Base-by-base conservation (phyloP, 2,797 vertebrate species). In the Sarcophilus harrisii region DNA sequence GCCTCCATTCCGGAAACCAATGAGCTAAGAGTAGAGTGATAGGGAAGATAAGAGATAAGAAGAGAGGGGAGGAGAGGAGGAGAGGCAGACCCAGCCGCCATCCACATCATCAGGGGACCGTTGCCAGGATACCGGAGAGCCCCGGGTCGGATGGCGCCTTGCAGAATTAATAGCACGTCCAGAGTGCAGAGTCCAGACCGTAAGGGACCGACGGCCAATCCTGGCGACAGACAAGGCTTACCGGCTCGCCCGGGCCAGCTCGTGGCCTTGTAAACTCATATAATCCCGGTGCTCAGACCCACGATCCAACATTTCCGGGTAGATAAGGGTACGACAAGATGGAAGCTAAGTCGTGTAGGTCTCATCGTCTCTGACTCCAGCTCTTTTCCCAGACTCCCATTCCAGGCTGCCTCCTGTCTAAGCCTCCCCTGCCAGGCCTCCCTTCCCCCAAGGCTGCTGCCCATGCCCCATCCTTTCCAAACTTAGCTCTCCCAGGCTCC, bases 171-270 rank as follows among this genome's bases (percentile, higher is more conserved):
- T 32, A 93, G 92, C 93, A 87, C 57, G 59, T 94, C 91, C 95
- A 94, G 0, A 87, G 57, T 93, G 91, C 97, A 97, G 94, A 97
- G 97, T 97, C 95, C 94, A 94, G 89, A 62, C 58, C n/a, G 11
- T 27, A 87, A 87, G 45, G 38, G 24, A 2, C 38, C 0, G 1
- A 9, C 27, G 38, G n/a, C n/a, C 66, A 38, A n/a, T 5, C 24
- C 6, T 92, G 90, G 66, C 58, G 52, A 90, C 38, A 66, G 8
- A 62, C 59, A 73, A 54, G 60, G 2, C 58, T 58, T 21, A 24
- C 58, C 38, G 16, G 11, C 92, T 95, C 95, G 90, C 89, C 29
- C 24, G 60, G 92, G 9, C 29, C 91, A 89, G 57, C 90, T 5
- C 91, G 57, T 62, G 21, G 27, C 54, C 38, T 45, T 87, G 9